phyloP scores from a whole-genome alignment of 2,888 invertebrate species.

The Chrysotoxum bicinctum region DNA sequence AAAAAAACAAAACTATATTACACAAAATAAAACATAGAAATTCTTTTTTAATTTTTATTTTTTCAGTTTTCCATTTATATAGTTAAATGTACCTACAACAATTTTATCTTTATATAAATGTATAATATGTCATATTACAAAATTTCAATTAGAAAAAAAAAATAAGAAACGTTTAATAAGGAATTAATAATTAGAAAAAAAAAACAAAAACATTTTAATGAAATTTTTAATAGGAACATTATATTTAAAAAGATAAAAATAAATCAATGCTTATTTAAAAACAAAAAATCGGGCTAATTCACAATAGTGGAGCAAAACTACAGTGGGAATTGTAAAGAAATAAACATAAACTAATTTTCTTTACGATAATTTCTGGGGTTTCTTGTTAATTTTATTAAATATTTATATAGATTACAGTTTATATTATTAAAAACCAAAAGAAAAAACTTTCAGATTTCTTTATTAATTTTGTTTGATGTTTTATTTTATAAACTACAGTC shows the following conservation, averaged over 20 bases:
- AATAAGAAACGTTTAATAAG: conserved; percentile 12
- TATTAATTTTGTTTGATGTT: background rate
- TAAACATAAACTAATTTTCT: conserved; percentile 1
- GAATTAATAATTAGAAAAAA: conserved; percentile 17
- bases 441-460: conserved; percentile 7
- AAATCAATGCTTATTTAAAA: conserved; percentile 8
- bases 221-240: conserved; percentile 27
- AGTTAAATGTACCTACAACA: conserved; percentile 68
- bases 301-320: conserved; percentile 26
- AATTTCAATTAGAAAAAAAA: conserved; percentile 63
- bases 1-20: conserved; percentile 40
- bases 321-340: conserved; percentile 2
- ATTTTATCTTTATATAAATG: conserved; percentile 66
- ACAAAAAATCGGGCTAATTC: conserved; percentile 11
- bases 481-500: conserved; percentile 12
- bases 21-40: conserved; percentile 51
- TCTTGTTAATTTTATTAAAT: conserved; percentile 43
- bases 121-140: conserved; percentile 68
- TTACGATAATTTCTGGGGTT: conserved; percentile 18
- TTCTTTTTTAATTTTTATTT: background rate
- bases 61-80: conserved; percentile 50
- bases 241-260: background rate
- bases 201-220: conserved; percentile 48
- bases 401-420: conserved; percentile 3
- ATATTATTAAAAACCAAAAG: background rate